Base-by-base conservation (phyloP, 1,140 invertebrate genomes). In the Vollenhovia emeryi region DNA sequence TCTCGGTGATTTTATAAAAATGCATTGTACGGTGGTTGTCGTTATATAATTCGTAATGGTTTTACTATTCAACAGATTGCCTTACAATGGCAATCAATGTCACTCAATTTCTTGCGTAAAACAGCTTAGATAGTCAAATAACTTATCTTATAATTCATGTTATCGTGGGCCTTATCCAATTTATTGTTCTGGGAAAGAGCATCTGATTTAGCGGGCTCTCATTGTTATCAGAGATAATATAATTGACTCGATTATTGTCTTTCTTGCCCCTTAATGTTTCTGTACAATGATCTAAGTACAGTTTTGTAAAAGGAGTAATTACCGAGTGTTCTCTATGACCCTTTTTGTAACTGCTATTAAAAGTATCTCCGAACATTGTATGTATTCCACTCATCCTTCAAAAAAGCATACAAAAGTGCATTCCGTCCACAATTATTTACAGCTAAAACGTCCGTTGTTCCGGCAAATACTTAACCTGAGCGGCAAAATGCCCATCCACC, bases 241-340 rank as follows among this genome's bases (percentile, higher is more conserved):
- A 52, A 52, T 0, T 52, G 60, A 66, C 40, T 79, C 1, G 27
- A n/a, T 36, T 33, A 50, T 60, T 36, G 9, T 40, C n/a, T 48
- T 30, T 21, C n/a, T 24, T 24, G 9, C n/a, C 33, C 50, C 18
- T 79, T 66, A 3, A 21, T 68, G 0, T 13, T 52, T 68, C 55
- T 45, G 13, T 57, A 73, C 27, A 21, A 18, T 59, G 27, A 79
- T 43, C 64, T 89, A 89, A 89, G 84, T 86, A 87, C 88, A 89
- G 59, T 75, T 87, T 45, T 78, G n/a, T 83, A 71, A 68, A 45
- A 52, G 50, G 66, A 75, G 57, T 82, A 88, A 30, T 84, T 86
- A 69, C 45, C 3, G 36, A 76, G 33, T n/a, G n/a, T 30, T 62
- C 40, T 48, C 40, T 59, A 43, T 13, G 13, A 75, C 30, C 15